Conservation (phyloP, 2,113 vertebrate genomes). For the Oceanodroma tethys region DNA sequence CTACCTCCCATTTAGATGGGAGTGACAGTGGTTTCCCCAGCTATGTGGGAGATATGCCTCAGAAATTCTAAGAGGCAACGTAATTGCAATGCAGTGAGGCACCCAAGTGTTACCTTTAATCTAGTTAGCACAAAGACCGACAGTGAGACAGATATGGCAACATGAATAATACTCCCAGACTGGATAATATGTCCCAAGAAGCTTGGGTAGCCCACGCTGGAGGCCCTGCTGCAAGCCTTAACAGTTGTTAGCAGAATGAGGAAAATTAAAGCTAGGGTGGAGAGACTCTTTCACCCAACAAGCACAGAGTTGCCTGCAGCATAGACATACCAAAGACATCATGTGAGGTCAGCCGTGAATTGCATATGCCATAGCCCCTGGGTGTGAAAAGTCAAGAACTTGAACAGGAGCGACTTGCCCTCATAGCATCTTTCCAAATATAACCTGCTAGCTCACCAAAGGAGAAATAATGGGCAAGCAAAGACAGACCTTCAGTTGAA, state of each 20-base stretch:
- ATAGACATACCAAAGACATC: not conserved
- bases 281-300: not conserved
- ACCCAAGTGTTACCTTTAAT: not conserved
- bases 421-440: not conserved
- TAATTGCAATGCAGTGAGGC: not conserved
- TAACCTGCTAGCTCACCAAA: not conserved
- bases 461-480: not conserved
- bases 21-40: not conserved
- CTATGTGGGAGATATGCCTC: not conserved
- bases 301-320: not conserved
- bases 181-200: not conserved
- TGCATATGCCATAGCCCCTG: not conserved
- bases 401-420: not conserved
- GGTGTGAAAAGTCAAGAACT: not conserved
- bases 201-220: not conserved
- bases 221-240: not conserved
- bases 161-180: not conserved
- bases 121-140: not conserved
- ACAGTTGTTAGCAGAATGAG: not conserved
- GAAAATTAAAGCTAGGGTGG: not conserved
- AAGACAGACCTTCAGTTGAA: not conserved
- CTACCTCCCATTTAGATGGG: not conserved
- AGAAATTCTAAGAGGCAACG: not conserved
- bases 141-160: not conserved
- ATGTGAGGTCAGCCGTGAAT: not conserved